These are phyloP conservation scores for Cerastoderma edule DNA, from an alignment of 2,888 invertebrate genomes.

Conservation along the genomic window DNA sequence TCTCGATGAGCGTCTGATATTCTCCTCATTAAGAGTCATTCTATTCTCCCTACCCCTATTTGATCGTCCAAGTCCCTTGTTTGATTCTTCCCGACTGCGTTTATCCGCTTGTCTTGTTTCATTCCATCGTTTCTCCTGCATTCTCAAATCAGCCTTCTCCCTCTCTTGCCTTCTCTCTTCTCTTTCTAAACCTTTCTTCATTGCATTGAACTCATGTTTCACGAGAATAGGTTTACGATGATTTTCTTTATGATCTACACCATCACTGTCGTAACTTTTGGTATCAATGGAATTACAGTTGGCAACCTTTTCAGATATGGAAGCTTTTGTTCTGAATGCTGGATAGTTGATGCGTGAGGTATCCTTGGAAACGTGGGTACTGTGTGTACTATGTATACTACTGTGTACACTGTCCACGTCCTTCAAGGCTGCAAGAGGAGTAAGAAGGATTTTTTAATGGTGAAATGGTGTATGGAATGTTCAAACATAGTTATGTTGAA, in stretches of 20 bases:
- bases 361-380: slow-evolving; percentile 25
- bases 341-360: slow-evolving; percentile 41
- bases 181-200: slow-evolving; percentile 42
- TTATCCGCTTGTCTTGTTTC: slow-evolving; percentile 38
- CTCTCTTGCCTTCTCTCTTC: slow-evolving; percentile 29
- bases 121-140: slow-evolving; percentile 33
- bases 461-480: too few relatives aligned
- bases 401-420: slow-evolving; percentile 37
- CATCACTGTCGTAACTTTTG: slow-evolving; percentile 49
- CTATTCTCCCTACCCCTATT: slow-evolving; percentile 30
- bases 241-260: background rate
- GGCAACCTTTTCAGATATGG: slow-evolving; percentile 44
- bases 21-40: slow-evolving; percentile 41
- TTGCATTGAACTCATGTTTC: slow-evolving; percentile 45
- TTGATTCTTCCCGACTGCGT: slow-evolving; percentile 34
- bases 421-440: background rate
- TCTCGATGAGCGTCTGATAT: slow-evolving; percentile 47
- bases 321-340: slow-evolving; percentile 36
- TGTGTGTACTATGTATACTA: slow-evolving; percentile 35
- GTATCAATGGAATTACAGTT: slow-evolving; percentile 56
- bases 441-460: background rate
- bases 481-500: too few relatives aligned
- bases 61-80: slow-evolving; percentile 41
- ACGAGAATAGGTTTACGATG: slow-evolving; percentile 40
- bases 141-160: slow-evolving; percentile 33